Conservation (phyloP, 1,140 invertebrate genomes). For the Ceratosolen fusciceps region DNA sequence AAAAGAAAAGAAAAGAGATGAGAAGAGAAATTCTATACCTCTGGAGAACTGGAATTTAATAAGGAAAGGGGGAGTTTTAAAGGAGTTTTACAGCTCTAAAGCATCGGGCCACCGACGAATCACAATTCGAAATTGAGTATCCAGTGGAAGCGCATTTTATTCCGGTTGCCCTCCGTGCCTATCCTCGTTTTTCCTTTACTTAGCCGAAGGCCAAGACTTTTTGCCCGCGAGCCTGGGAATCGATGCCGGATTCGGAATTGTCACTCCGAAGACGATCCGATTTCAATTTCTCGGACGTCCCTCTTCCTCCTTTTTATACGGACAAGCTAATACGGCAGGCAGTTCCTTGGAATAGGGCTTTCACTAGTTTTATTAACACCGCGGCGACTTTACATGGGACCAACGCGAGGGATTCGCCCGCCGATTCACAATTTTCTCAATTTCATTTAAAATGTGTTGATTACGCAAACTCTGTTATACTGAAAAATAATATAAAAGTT, state of each 20-base stretch:
- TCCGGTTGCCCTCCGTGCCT: neutral
- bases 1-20: too few species aligned
- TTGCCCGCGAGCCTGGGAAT: neutral
- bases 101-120: neutral
- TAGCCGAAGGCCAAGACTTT: constrained; percentile 18
- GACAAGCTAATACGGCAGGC: neutral
- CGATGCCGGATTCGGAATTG: constrained; percentile 40
- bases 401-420: too few species aligned
- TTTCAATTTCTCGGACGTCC: constrained; percentile 40
- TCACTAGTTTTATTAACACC: neutral
- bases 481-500: too few species aligned
- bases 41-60: constrained; percentile 15
- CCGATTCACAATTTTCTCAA: too few species aligned
- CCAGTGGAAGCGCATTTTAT: constrained; percentile 20
- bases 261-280: constrained; percentile 42
- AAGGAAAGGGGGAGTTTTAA: neutral
- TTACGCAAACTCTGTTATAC: too few species aligned
- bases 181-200: constrained; percentile 23
- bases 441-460: too few species aligned
- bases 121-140: constrained; percentile 40
- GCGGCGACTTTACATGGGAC: too few species aligned
- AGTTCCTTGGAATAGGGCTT: constrained; percentile 31
- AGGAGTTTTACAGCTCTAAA: constrained; percentile 12
- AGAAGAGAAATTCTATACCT: too few species aligned
- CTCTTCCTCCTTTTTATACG: neutral